Conservation (phyloP, 2,888 invertebrate genomes). For the Euzetes globulus region DNA sequence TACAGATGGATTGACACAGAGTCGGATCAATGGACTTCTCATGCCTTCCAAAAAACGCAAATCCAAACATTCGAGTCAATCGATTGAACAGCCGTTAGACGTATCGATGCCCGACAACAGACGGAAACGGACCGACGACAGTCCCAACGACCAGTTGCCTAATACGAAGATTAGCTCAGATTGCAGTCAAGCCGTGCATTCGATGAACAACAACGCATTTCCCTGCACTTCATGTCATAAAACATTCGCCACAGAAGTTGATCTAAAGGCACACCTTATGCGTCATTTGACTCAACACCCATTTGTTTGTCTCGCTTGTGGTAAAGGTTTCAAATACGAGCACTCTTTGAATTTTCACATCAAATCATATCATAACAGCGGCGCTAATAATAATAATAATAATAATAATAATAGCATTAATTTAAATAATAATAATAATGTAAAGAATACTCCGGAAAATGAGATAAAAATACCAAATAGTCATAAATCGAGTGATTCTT, state of each 20-base stretch:
- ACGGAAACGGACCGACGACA: background rate
- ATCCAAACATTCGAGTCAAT: conserved; percentile 2
- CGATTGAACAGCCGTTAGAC: background rate
- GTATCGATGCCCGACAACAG: background rate
- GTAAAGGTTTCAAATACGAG: conserved; percentile 40
- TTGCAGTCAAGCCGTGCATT: background rate
- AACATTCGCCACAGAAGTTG: conserved; percentile 37
- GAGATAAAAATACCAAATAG: background rate
- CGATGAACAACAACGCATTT: conserved; percentile 27
- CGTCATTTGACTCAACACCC: conserved; percentile 39
- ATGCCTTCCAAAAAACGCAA: conserved; percentile 12
- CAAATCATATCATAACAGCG: conserved; percentile 38
- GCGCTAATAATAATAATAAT: conserved; percentile 1
- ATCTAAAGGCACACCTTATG: conserved; percentile 36
- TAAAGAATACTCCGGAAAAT: background rate
- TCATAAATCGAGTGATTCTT: conserved; percentile 13
- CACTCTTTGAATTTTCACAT: conserved; percentile 39
- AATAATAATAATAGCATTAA: background rate
- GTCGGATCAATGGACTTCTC: conserved; percentile 25
- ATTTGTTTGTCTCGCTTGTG: conserved; percentile 38
- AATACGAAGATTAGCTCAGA: background rate
- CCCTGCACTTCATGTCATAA: conserved; percentile 37
- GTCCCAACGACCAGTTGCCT: background rate
- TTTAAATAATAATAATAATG: background rate
- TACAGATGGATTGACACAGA: conserved; percentile 37